These are phyloP conservation scores for Rhabdophis nuchalis DNA, from an alignment of 2,797 vertebrate genomes.

Conservation along the genomic window DNA sequence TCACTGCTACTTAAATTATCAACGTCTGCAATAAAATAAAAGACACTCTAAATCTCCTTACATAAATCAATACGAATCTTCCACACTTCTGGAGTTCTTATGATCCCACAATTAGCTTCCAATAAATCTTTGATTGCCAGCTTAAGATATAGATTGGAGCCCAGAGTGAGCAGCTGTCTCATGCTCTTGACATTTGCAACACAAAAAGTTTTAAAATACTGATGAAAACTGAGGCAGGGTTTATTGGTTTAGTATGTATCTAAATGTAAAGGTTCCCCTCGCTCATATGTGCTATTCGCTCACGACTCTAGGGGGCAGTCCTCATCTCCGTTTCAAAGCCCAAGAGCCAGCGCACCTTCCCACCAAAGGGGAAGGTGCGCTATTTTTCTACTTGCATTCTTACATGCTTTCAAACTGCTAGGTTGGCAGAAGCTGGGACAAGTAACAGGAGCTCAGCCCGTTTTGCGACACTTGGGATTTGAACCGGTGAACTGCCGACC, in stretches of 20 bases:
- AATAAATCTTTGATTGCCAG: neutral
- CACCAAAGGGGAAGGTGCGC: too few species aligned
- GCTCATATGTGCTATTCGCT: too few species aligned
- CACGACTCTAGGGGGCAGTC: too few species aligned
- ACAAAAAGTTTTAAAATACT: neutral
- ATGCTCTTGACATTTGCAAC: neutral
- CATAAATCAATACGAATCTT: neutral
- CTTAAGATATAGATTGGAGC: neutral
- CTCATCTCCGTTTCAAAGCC: too few species aligned
- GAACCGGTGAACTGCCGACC: too few species aligned
- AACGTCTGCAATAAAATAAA: neutral
- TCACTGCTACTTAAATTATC: neutral
- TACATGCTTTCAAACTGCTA: too few species aligned
- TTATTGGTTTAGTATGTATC: neutral
- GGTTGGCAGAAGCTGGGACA: too few species aligned
- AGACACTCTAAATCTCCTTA: neutral
- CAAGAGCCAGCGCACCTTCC: too few species aligned
- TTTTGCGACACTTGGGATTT: too few species aligned
- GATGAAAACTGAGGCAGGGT: neutral
- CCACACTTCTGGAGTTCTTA: neutral
- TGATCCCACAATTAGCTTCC: neutral
- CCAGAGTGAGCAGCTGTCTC: neutral
- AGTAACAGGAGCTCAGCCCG: too few species aligned
- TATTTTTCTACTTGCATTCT: too few species aligned
- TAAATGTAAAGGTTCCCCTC: neutral